Evolutionary conservation across 2,888 invertebrate genomes (phyloP), one percentile per base, ranked within the genome.

Genomic region (Drosophila helvetica): DNA sequence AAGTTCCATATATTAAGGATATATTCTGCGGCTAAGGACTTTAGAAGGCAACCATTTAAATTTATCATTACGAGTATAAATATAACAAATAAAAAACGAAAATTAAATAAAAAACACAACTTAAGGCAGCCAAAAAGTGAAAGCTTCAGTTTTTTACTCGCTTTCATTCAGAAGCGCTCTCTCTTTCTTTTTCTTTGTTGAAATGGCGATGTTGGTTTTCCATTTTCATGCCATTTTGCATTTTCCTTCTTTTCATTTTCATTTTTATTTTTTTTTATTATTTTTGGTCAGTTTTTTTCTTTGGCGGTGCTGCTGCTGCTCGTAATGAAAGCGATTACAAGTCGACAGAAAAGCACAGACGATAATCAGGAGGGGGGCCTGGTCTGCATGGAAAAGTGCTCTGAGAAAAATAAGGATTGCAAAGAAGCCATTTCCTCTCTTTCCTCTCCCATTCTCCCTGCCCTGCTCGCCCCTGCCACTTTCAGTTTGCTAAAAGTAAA

Each of bases 301-400:
- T 33, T 51, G 38, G 33, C 53, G n/a, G 18, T 51, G 19, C 8
- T 54, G 38, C 30, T 51, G 19, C 9, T 54, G 46, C 46, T 46
- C 65, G 56, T 73, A 78, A 85, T 78, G 74, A 70, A 76, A 76
- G 73, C 80, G 67, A 75, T 73, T 78, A 73, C 72, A 75, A 66
- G 77, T 71, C 74, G 64, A 66, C 56, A 70, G 79, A 67, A 67
- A 55, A 73, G 50, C 67, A 15, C 15, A 56, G 78, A 74, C 70
- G 79, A 81, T 79, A 81, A 79, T 81, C 85, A 81, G 57, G 43
- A 3, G 55, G n/a, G n/a, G n/a, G 12, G 22, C 7, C 30, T n/a
- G 47, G 10, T 1, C 5, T 33, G 6, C 19, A 47, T 19, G 48
- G 52, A 46, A 3, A 69, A 38, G 9, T n/a, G n/a, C 38, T 15